Conservation (phyloP, 2,113 vertebrate genomes). For the Platichthys flesus region DNA sequence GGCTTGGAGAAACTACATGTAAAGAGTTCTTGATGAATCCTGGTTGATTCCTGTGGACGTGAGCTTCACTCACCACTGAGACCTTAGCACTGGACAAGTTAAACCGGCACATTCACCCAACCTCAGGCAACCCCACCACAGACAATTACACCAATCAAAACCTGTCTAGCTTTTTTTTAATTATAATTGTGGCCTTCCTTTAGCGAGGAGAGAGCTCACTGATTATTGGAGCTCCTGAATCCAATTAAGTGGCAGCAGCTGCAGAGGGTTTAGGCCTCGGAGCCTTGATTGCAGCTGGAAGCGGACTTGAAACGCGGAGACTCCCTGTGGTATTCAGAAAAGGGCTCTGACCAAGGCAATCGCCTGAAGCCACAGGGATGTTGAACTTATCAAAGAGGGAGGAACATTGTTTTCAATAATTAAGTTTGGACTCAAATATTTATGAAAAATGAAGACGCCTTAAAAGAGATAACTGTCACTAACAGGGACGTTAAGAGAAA, state of each 20-base stretch:
- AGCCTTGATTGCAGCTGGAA: constrained; percentile 52
- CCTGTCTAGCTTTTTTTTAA: constrained; percentile 47
- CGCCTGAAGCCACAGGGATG: constrained; percentile 24
- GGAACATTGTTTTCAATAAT: constrained; percentile 4
- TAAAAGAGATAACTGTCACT: neutral
- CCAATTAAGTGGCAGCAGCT: constrained; percentile 53
- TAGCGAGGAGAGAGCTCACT: constrained; percentile 41
- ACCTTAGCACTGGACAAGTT: neutral
- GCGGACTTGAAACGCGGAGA: constrained; percentile 37
- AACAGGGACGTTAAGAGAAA: neutral
- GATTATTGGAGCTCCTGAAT: constrained; percentile 63
- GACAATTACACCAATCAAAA: constrained; percentile 60
- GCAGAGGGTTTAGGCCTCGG: constrained; percentile 21
- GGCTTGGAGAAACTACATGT: too few relatives aligned
- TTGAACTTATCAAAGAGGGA: constrained; percentile 2
- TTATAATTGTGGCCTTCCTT: constrained; percentile 70
- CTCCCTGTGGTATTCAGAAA: constrained; percentile 41
- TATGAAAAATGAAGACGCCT: neutral
- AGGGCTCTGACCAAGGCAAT: constrained; percentile 32
- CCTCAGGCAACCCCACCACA: constrained; percentile 15
- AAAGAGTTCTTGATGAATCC: too few relatives aligned
- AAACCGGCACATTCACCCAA: neutral
- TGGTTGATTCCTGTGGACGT: too few relatives aligned
- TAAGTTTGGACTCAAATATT: neutral
- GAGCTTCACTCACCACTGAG: neutral